A percentile compares a stretch with the other conserved stretches of the same genome.
These are phyloP conservation scores for Drosophila virilis DNA, from an alignment of 1,140 invertebrate species.

Conservation along the genomic window DNA sequence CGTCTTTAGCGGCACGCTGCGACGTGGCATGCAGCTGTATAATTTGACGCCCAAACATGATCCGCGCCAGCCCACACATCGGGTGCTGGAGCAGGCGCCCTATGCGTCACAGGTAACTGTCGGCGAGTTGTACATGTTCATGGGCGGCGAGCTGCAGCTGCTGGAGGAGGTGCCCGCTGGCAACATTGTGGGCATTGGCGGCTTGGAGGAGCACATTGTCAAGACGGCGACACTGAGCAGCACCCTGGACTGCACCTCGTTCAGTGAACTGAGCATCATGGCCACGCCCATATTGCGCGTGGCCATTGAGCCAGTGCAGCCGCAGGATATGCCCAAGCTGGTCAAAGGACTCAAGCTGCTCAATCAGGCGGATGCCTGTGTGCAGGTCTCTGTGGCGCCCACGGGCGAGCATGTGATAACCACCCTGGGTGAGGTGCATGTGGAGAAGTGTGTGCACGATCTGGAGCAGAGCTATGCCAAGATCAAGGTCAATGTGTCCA, in stretches of 20 bases:
- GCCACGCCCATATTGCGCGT: slow-evolving; percentile 96
- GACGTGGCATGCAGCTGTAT: slow-evolving; percentile 91
- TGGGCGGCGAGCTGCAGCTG: slow-evolving; percentile 95
- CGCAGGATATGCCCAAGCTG: slow-evolving; percentile 92
- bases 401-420: slow-evolving; percentile 98
- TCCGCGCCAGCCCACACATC: slow-evolving; percentile 86
- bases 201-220: slow-evolving; percentile 93
- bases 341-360: slow-evolving; percentile 87
- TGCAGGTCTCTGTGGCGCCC: slow-evolving; percentile 95
- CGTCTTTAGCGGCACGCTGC: slow-evolving; percentile 95
- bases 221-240: slow-evolving; percentile 96
- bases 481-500: slow-evolving; percentile 94
- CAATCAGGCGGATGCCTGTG: slow-evolving; percentile 93
- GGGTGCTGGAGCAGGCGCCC: slow-evolving; percentile 64
- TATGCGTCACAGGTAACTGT: slow-evolving; percentile 87
- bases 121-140: slow-evolving; percentile 93
- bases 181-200: slow-evolving; percentile 95
- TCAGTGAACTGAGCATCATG: slow-evolving; percentile 92
- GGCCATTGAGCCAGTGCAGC: slow-evolving; percentile 95
- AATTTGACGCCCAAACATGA: slow-evolving; percentile 96
- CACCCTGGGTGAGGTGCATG: slow-evolving; percentile 98
- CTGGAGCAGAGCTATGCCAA: slow-evolving; percentile 93
- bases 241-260: slow-evolving; percentile 93
- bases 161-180: slow-evolving; percentile 93
- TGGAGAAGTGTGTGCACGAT: slow-evolving; percentile 97